Evolutionary conservation across 2,113 vertebrate species (phyloP).

Genomic region (Himantopus leucocephalus): DNA sequence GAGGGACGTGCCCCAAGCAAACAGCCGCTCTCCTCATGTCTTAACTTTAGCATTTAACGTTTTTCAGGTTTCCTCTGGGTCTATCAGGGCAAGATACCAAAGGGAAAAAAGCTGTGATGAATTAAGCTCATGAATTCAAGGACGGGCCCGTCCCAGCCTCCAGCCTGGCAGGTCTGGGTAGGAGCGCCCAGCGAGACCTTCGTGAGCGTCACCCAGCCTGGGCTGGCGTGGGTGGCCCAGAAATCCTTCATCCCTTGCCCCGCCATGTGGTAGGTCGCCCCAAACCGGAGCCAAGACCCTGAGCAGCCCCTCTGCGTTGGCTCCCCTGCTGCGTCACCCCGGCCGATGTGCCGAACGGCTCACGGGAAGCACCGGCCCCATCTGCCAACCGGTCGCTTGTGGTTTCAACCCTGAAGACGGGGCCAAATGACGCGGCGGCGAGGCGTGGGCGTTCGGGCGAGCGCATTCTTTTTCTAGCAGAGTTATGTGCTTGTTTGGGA

Average conservation of each 20-base stretch:
- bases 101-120: not conserved
- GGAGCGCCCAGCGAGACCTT: not conserved
- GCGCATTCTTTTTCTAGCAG: fast-evolving
- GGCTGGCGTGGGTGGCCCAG: not conserved
- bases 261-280: not conserved
- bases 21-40: not conserved
- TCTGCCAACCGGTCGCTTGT: not conserved
- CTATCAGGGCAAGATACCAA: not conserved
- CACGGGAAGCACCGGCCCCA: not conserved
- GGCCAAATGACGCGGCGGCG: fast-evolving
- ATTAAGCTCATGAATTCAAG: not conserved
- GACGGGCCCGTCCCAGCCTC: not conserved
- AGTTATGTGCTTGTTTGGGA: not conserved
- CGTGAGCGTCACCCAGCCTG: not conserved
- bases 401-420: not conserved
- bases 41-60: not conserved
- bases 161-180: not conserved
- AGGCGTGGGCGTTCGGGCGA: fast-evolving
- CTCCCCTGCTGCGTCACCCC: not conserved
- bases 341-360: fast-evolving
- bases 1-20: not conserved
- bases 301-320: not conserved
- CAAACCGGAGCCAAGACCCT: not conserved
- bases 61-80: not conserved
- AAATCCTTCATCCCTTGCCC: fast-evolving